Conservation (phyloP, 2,888 invertebrate genomes). For the Drosophila prostipennis region DNA sequence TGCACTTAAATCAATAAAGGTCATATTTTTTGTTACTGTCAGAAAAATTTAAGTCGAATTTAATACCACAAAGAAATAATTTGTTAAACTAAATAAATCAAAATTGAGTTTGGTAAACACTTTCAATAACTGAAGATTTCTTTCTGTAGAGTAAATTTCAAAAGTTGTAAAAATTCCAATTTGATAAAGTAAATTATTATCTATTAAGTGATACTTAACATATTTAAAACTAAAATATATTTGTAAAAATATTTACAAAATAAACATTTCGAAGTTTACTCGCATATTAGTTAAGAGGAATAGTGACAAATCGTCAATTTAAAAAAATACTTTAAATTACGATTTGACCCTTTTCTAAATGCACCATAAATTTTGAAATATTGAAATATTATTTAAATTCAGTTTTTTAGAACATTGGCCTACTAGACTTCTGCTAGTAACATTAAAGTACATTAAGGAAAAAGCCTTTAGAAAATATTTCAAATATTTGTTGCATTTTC, state of each 20-base stretch:
- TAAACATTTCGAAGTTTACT: conserved; percentile 17
- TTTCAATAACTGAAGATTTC: conserved; percentile 31
- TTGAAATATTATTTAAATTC: too few relatives aligned
- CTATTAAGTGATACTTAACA: background rate
- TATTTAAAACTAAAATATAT: background rate
- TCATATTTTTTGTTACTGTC: too few relatives aligned
- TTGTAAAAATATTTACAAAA: too few relatives aligned
- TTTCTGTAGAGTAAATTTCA: conserved; percentile 30
- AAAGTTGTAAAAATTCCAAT: conserved; percentile 4
- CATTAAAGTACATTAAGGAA: too few relatives aligned
- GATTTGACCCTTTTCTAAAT: conserved; percentile 1
- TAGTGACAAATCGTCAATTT: background rate
- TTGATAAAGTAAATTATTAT: background rate
- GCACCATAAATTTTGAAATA: conserved; percentile 46
- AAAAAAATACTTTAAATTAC: background rate
- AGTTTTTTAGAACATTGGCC: too few relatives aligned
- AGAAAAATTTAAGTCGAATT: too few relatives aligned
- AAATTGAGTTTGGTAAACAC: too few relatives aligned
- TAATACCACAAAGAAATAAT: too few relatives aligned
- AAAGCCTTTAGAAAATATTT: conserved; percentile 10
- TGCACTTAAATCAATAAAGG: too few relatives aligned
- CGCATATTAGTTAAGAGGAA: background rate
- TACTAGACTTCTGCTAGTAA: too few relatives aligned
- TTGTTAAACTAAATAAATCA: too few relatives aligned
- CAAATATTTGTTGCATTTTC: conserved; percentile 27